These are phyloP conservation scores for Sinotaia quadrata DNA, from an alignment of 2,888 invertebrate genomes.

Conservation along the genomic window DNA sequence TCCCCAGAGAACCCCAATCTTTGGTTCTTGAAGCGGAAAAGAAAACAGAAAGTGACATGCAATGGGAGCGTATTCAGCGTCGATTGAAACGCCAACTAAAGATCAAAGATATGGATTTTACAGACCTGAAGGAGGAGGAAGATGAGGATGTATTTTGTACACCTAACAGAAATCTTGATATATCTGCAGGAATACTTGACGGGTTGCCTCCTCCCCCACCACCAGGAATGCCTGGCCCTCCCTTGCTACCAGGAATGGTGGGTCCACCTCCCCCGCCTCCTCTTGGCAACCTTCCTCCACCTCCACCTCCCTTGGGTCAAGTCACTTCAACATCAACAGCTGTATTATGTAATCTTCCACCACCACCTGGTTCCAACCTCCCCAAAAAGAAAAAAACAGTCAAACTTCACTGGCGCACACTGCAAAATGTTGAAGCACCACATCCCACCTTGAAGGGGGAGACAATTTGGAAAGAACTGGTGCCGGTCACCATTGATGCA, in stretches of 20 bases:
- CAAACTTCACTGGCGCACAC: conserved; percentile 97
- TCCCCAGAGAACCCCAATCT: conserved; percentile 39
- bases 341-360: conserved; percentile 60
- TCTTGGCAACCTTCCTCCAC: conserved; percentile 46
- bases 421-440: conserved; percentile 69
- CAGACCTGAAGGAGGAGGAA: conserved; percentile 90
- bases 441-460: conserved; percentile 56
- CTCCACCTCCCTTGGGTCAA: conserved; percentile 47
- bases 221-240: conserved; percentile 54
- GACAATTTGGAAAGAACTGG: conserved; percentile 68
- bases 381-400: conserved; percentile 89
- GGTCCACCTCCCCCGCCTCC: conserved; percentile 38
- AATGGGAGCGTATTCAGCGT: conserved; percentile 89
- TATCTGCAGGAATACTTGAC: conserved; percentile 38
- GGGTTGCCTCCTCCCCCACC: conserved; percentile 49
- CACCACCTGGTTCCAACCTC: conserved; percentile 60
- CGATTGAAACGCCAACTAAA: conserved; percentile 77
- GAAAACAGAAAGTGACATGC: conserved; percentile 92
- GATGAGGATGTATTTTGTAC: conserved; percentile 79
- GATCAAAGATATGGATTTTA: conserved; percentile 95
- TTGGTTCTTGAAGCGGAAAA: conserved; percentile 76
- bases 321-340: conserved; percentile 41
- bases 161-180: conserved; percentile 18
- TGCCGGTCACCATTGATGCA: conserved; percentile 87
- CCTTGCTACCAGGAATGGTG: conserved; percentile 47